phyloP scores from a whole-genome alignment of 2,113 vertebrate genomes.

The Laticauda colubrina region DNA sequence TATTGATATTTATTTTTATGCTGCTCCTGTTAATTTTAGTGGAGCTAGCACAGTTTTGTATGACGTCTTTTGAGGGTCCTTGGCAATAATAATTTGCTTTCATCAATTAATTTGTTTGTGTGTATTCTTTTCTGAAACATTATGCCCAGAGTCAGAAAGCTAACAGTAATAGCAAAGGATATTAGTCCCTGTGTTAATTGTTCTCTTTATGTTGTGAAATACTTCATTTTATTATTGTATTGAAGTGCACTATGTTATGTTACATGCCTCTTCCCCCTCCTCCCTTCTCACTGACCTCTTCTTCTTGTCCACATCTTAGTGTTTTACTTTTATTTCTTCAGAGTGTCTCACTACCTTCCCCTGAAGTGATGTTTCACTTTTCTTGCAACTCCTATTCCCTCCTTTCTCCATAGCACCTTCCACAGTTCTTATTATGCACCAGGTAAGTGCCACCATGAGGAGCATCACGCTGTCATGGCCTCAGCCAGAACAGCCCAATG shows the following conservation, averaged over 20 bases:
- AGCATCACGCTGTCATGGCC: constrained; percentile 98
- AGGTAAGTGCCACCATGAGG: constrained; percentile 97
- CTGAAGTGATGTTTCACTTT: constrained; percentile 5
- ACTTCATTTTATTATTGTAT: not conserved
- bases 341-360: not conserved
- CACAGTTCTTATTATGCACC: constrained; percentile 97
- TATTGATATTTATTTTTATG: not conserved
- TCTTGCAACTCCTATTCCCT: constrained; percentile 20
- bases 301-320: not conserved
- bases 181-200: not conserved
- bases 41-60: not conserved
- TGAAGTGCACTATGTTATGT: not conserved
- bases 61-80: not conserved
- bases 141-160: not conserved
- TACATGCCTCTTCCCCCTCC: not conserved
- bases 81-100: not conserved
- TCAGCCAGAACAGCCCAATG: constrained; percentile 96
- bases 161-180: not conserved
- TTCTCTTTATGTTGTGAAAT: not conserved
- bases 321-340: not conserved
- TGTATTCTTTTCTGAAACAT: not conserved
- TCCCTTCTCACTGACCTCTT: not conserved
- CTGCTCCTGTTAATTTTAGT: not conserved
- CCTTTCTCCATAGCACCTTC: constrained; percentile 85
- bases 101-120: not conserved